phyloP scores from a whole-genome alignment of 2,888 invertebrate species.

The Melinopterus prodromus region DNA sequence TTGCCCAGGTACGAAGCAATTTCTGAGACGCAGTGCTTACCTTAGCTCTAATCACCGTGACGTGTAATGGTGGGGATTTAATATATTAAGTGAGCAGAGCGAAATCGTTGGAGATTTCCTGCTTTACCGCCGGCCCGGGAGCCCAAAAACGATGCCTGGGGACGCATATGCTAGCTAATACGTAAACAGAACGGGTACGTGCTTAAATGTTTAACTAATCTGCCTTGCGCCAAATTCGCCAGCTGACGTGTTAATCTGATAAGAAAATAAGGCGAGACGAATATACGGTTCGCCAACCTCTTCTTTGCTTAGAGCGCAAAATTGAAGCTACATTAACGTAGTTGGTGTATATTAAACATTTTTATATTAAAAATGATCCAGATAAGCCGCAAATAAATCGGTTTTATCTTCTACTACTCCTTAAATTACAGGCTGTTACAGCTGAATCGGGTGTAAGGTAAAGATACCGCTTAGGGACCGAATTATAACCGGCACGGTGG shows the following conservation, averaged over 20 bases:
- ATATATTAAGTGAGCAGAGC: neutral
- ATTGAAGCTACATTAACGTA: neutral
- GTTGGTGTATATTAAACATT: neutral
- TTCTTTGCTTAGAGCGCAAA: neutral
- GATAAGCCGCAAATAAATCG: too few species aligned
- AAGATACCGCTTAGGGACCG: too few species aligned
- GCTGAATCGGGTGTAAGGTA: too few species aligned
- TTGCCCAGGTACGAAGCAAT: neutral
- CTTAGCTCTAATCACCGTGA: neutral
- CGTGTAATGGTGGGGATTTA: neutral
- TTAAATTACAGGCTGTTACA: too few species aligned
- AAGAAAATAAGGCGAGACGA: constrained; percentile 35
- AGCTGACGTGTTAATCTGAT: constrained; percentile 33
- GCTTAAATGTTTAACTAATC: constrained; percentile 25
- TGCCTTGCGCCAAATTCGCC: constrained; percentile 14
- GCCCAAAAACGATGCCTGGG: constrained; percentile 12
- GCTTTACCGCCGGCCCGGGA: neutral
- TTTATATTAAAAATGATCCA: too few species aligned
- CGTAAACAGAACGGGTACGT: constrained; percentile 13
- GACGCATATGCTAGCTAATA: neutral
- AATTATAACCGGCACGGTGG: too few species aligned
- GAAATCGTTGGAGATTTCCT: neutral
- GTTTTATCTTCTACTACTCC: too few species aligned
- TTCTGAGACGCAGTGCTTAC: neutral
- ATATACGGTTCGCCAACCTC: neutral